These are phyloP conservation scores for Epiblema foenella DNA, from an alignment of 2,888 invertebrate species.

Conservation along the genomic window DNA sequence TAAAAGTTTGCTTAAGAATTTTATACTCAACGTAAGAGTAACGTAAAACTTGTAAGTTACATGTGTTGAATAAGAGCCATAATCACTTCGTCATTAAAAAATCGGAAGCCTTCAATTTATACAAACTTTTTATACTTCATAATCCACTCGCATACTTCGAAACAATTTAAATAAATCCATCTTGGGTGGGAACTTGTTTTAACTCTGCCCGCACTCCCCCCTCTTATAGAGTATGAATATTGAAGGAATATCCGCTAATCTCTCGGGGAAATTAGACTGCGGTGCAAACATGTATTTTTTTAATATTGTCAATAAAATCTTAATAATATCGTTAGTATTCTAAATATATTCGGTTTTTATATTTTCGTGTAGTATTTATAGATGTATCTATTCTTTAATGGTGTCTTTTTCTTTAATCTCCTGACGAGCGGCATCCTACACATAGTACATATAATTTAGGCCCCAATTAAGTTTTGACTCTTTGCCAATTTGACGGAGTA, in stretches of 20 bases:
- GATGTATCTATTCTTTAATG: no score
- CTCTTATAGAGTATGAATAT: conserved; percentile 66
- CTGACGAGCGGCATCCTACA: no score
- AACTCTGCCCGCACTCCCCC: conserved; percentile 13
- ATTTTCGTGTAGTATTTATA: not conserved
- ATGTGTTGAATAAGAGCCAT: no score
- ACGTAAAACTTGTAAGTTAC: no score
- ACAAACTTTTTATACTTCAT: conserved; percentile 23
- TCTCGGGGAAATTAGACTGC: conserved; percentile 50
- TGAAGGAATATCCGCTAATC: conserved; percentile 63
- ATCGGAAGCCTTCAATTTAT: not conserved
- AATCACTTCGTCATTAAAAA: no score
- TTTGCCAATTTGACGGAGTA: no score
- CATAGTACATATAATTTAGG: no score
- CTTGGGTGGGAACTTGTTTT: conserved; percentile 22
- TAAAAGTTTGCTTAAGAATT: no score
- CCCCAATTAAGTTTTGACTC: no score
- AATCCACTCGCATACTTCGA: conserved; percentile 34
- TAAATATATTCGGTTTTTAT: not conserved
- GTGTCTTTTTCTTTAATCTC: no score
- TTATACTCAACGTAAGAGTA: no score
- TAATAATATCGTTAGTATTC: not conserved
- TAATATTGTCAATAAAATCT: no score
- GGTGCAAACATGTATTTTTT: conserved; percentile 43
- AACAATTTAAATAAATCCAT: conserved; percentile 44